Percentiles rank a stretch among this genome's conserved stretches.
phyloP scores from a whole-genome alignment of 1,140 invertebrate genomes.

The Heliconius hermathena region DNA sequence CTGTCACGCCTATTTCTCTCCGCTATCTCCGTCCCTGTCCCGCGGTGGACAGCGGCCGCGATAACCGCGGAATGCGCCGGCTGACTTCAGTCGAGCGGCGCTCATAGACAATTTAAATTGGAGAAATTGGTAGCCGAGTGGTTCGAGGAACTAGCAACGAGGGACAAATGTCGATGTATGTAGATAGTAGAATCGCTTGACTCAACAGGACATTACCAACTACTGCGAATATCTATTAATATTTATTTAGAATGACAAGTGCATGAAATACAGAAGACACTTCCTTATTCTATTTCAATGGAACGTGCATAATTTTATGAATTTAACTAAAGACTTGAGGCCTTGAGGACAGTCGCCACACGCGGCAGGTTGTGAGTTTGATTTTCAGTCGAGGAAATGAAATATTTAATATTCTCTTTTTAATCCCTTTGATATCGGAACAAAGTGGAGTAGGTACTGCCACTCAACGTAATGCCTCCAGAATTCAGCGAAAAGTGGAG shows the following conservation, averaged over 20 bases:
- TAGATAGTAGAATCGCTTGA: slow-evolving; percentile 46
- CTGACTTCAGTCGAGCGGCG: slow-evolving; percentile 77
- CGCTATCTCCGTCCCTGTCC: slow-evolving; percentile 58
- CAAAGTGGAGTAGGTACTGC: no score
- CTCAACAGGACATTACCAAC: slow-evolving; percentile 46
- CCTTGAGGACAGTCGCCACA: neutral
- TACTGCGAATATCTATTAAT: slow-evolving; percentile 52
- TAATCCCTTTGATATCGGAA: no score
- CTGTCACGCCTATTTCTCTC: slow-evolving; percentile 63
- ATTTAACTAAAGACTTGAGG: neutral
- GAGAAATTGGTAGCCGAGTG: slow-evolving; percentile 75
- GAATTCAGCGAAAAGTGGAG: no score
- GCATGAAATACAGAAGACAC: slow-evolving; percentile 33
- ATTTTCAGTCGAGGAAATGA: no score
- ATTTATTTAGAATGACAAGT: slow-evolving; percentile 48
- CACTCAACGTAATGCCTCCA: no score
- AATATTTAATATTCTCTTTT: no score
- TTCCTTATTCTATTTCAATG: slow-evolving; percentile 7
- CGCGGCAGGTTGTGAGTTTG: no score
- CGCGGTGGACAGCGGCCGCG: slow-evolving; percentile 56
- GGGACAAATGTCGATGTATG: slow-evolving; percentile 63
- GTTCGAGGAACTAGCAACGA: slow-evolving; percentile 71
- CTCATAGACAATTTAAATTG: slow-evolving; percentile 82
- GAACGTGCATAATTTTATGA: slow-evolving; percentile 8
- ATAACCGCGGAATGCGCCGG: slow-evolving; percentile 78